Evolutionary conservation across 2,797 vertebrate species (phyloP), one percentile per base, ranked within the genome.

Genomic region (Trachops cirrhosus): DNA sequence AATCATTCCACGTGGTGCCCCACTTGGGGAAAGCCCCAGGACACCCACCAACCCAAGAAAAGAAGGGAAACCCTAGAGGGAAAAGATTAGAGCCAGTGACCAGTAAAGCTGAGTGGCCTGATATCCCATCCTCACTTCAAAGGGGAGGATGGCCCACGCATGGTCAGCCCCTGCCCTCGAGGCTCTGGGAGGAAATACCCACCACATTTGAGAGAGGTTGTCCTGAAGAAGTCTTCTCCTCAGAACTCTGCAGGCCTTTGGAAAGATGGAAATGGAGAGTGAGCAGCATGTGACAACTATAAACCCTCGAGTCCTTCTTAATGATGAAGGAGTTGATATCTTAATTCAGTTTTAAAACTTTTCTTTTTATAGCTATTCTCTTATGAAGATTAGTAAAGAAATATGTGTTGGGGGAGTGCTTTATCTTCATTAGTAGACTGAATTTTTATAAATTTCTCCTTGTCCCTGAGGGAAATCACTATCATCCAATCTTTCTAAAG

Each of bases 401-500:
- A 3, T 54, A 64, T 64, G 59, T 62, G 62, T 64, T n/a, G 62
- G 29, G 29, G 14, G 26, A 62, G 62, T 32, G 32, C 29, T 64
- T 50, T 86, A n/a, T 87, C 59, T 21, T 70, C 44, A 1, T 64
- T 5, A 11, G 2, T 67, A 54, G 57, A 37, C 39, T 86, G 10
- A 70, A 22, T 62, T 94, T 41, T 59, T 64, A 82, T 70, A 34
- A 92, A 29, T 41, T 32, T 50, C 19, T 84, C 50, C n/a, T 94
- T 89, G 54, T 24, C 29, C 59, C 50, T 80, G 70, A 54, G 11
- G 1, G 7, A 71, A 18, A 44, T 34, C 41, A 32, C 34, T 29
- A 10, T 22, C 29, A 34, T 71, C 2, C 21, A 24, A 2, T 88
- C 24, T 91, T 80, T 48, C 75, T 68, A 67, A 91, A 57, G 5